Base-by-base conservation (phyloP, 2,113 vertebrate genomes). In the Paradoxurus hermaphroditus region DNA sequence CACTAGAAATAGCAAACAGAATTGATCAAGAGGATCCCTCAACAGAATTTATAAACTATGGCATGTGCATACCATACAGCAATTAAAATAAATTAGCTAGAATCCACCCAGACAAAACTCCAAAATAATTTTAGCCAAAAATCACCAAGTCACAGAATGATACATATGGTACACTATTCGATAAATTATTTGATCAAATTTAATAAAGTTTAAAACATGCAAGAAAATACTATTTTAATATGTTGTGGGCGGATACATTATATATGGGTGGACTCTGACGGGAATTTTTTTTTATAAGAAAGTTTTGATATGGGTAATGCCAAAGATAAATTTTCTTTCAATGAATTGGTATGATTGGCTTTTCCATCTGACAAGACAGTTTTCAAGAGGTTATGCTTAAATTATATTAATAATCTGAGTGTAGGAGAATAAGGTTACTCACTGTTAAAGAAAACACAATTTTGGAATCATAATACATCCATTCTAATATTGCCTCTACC, bases 41-140 rank as follows among this genome's bases (percentile, higher is more conserved):
- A 72, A 63, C 7, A 39, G 25, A 83, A 77, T 18, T 29, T 78
- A 90, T 73, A 82, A 92, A 82, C 59, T 25, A 9, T 29, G 3
- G 3, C 6, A 86, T 34, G 56, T 19, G 7, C 16, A 27, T 18
- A 70, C 10, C 25, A 31, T 8, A 46, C 5, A 94, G 44, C 31
- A 92, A 95, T 56, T 90, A 82, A 92, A 94, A 78, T 44, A 90
- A 97, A 68, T 91, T 94, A 91, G 53, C 49, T 53, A 94, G 56
- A 96, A 63, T 95, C 59, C 86, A 63, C 41, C 49, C 29, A 88
- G 41, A 29, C 34, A 65, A 83, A 70, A 72, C 29, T 91, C 29
- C 59, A 70, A 95, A 91, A 62, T 10, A 62, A 90, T 27, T 70
- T 4, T 79, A n/a, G 78, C 51, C 16, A 91, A 90, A 77, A 97